Conservation (phyloP, 2,888 invertebrate species). For the Pristionchus japonicus region DNA sequence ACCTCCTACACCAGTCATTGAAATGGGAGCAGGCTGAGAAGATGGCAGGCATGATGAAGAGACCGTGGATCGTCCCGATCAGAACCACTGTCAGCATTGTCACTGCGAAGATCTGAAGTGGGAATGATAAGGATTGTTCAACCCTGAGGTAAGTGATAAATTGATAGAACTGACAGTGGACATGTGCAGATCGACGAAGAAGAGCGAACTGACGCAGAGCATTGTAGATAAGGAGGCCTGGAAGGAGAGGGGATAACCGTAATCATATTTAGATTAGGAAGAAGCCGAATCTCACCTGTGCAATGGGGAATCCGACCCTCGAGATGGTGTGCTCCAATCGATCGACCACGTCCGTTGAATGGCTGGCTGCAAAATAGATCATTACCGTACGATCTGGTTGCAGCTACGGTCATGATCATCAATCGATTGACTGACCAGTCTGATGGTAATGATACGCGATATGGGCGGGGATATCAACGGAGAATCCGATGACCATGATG, state of each 20-base stretch:
- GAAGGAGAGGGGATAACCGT: not conserved
- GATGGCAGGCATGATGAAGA: slow-evolving; percentile 72
- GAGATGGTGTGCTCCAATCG: slow-evolving; percentile 67
- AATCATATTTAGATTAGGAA: not conserved
- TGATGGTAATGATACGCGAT: slow-evolving; percentile 73
- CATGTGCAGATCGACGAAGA: slow-evolving; percentile 73
- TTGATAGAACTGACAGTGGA: slow-evolving; percentile 63
- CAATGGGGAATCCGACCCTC: slow-evolving; percentile 72
- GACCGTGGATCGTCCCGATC: slow-evolving; percentile 71
- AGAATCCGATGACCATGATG: slow-evolving; percentile 74
- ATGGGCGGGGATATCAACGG: slow-evolving; percentile 74
- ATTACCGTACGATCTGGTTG: not conserved
- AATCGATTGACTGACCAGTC: slow-evolving; percentile 53
- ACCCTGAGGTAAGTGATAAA: too few species aligned
- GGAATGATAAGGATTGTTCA: not conserved
- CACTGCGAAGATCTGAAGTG: slow-evolving; percentile 67
- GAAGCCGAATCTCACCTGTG: slow-evolving; percentile 59
- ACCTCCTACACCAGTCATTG: not conserved
- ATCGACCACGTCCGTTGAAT: slow-evolving; percentile 50
- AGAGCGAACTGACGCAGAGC: slow-evolving; percentile 69
- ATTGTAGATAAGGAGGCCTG: slow-evolving; percentile 68
- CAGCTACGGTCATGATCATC: not conserved
- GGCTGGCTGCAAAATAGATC: not conserved
- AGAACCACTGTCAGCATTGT: slow-evolving; percentile 73
- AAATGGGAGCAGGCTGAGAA: slow-evolving; percentile 55